Evolutionary conservation across 2,113 vertebrate genomes (phyloP).

Genomic region (Chamaetylas fuelleborni): DNA sequence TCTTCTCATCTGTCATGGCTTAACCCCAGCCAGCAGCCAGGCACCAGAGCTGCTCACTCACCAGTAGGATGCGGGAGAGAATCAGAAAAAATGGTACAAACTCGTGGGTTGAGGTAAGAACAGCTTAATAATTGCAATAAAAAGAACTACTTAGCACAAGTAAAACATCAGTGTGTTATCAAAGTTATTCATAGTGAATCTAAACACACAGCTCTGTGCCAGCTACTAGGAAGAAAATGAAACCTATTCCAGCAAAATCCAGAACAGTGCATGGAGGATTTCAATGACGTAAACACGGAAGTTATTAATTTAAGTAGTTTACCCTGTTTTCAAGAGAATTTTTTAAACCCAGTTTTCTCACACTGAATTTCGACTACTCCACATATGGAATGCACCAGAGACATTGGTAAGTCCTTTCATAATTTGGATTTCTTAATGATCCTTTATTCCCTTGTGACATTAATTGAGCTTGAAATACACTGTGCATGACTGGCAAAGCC

Average conservation of each 20-base stretch:
- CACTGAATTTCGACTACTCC: neutral
- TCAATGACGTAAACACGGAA: neutral
- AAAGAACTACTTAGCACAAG: neutral
- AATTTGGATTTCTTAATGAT: neutral
- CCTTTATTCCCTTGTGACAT: neutral
- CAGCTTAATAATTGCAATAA: neutral
- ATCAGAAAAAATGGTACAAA: neutral
- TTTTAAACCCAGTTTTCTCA: neutral
- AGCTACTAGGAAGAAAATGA: neutral
- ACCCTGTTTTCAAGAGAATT: neutral
- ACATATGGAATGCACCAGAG: neutral
- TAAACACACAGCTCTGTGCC: neutral
- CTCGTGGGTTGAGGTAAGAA: neutral
- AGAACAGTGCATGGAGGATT: neutral
- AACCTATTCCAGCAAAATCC: neutral
- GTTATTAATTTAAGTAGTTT: neutral
- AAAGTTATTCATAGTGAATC: neutral
- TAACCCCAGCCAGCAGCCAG: neutral
- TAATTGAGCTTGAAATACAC: neutral
- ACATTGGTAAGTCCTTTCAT: neutral
- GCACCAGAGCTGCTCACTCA: neutral
- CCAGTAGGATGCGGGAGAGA: accelerated
- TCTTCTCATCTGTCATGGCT: neutral
- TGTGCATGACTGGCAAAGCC: neutral
- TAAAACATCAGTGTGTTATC: neutral